These are phyloP conservation scores for Olivierus martensii DNA, from an alignment of 1,140 invertebrate genomes.

Conservation along the genomic window DNA sequence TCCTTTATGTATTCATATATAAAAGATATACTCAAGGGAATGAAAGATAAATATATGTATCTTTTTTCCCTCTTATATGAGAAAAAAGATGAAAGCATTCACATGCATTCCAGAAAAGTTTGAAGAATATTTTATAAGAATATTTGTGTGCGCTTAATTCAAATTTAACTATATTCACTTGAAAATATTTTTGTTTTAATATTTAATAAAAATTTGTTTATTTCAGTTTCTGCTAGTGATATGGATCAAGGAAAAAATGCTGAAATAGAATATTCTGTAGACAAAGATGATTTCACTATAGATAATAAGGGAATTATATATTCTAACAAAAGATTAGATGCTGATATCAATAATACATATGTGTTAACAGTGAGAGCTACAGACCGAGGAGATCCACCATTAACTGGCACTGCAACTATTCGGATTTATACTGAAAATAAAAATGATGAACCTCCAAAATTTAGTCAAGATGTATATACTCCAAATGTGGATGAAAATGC, in stretches of 20 bases:
- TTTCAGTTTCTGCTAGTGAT: slow-evolving; percentile 72
- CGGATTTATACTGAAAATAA: slow-evolving; percentile 90
- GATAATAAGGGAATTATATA: slow-evolving; percentile 80
- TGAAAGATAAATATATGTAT: too few species aligned
- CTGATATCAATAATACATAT: slow-evolving; percentile 92
- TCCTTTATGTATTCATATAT: too few species aligned
- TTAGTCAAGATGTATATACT: slow-evolving; percentile 89
- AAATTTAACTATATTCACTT: not conserved
- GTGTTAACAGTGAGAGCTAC: slow-evolving; percentile 83
- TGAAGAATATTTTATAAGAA: too few species aligned
- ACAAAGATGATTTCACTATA: slow-evolving; percentile 83
- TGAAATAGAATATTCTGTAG: slow-evolving; percentile 82
- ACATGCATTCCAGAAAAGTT: too few species aligned
- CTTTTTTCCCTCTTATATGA: too few species aligned
- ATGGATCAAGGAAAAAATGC: slow-evolving; percentile 82
- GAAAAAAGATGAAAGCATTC: too few species aligned
- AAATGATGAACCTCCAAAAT: slow-evolving; percentile 91
- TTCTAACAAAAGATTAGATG: slow-evolving; percentile 83
- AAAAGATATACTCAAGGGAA: too few species aligned
- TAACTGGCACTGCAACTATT: slow-evolving; percentile 80
- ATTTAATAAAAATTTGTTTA: not conserved
- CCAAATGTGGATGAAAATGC: slow-evolving; percentile 93
- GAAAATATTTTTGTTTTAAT: not conserved
- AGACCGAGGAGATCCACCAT: slow-evolving; percentile 81
- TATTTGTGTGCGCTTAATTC: too few species aligned